Percentiles rank a stretch among this genome's conserved stretches.
These are phyloP conservation scores for Hypocryptadius cinnamomeus DNA, from an alignment of 2,113 vertebrate species.

Conservation along the genomic window DNA sequence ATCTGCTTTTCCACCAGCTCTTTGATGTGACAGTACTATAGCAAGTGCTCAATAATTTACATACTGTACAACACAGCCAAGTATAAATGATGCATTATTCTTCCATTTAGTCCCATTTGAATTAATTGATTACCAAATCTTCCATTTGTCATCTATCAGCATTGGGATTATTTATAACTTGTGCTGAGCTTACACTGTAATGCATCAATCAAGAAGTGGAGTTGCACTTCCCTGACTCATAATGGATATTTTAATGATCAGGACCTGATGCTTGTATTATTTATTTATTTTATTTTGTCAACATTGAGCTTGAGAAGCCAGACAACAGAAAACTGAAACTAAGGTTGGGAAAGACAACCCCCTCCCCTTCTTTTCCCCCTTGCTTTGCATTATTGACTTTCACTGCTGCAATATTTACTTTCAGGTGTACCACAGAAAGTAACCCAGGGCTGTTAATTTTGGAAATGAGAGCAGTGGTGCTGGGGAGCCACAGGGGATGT, in stretches of 20 bases:
- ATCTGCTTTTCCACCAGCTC: not conserved
- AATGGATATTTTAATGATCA: slow-evolving; percentile 60
- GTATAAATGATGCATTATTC: slow-evolving; percentile 60
- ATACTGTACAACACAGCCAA: slow-evolving; percentile 4
- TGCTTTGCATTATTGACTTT: not conserved
- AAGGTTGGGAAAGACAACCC: not conserved
- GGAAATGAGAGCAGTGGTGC: not conserved
- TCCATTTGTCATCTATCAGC: slow-evolving; percentile 54
- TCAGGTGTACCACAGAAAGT: not conserved
- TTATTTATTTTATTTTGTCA: slow-evolving; percentile 33
- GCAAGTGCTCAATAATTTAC: slow-evolving; percentile 52
- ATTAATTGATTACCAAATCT: slow-evolving; percentile 58
- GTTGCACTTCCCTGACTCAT: slow-evolving; percentile 59
- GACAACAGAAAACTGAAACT: not conserved
- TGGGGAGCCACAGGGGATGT: not conserved
- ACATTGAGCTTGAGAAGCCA: slow-evolving; percentile 10
- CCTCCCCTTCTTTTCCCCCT: not conserved
- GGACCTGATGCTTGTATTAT: not conserved
- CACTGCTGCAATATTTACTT: not conserved
- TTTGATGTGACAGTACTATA: not conserved
- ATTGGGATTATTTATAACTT: slow-evolving; percentile 66
- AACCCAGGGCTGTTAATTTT: not conserved
- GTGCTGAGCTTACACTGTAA: slow-evolving; percentile 61
- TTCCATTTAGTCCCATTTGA: slow-evolving; percentile 65
- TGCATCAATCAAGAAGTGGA: slow-evolving; percentile 61